A percentile compares a stretch with the other conserved stretches of the same genome.
phyloP scores from a whole-genome alignment of 2,888 invertebrate species.

The Carcina quercana region DNA sequence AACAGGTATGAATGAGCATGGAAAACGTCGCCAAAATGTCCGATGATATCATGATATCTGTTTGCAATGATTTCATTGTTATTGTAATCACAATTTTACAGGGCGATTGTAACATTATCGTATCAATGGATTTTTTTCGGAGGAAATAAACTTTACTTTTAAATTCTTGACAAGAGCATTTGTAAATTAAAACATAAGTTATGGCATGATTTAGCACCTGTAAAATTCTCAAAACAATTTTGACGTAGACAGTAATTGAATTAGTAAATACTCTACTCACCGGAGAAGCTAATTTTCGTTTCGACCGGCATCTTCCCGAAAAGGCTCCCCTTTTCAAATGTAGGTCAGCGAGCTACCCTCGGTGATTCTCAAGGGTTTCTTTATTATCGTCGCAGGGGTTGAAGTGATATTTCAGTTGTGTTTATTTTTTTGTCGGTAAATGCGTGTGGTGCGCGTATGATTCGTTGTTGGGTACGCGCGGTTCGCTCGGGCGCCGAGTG shows the following conservation, averaged over 20 bases:
- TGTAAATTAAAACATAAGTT: background rate
- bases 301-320: conserved; percentile 57
- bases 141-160: too few species aligned
- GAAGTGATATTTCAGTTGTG: conserved; percentile 14
- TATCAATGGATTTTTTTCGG: conserved; percentile 1
- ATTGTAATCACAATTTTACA: conserved; percentile 4
- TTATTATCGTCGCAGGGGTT: background rate
- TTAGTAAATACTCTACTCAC: conserved; percentile 35
- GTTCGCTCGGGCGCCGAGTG: conserved; percentile 43
- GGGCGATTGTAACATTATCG: conserved; percentile 1
- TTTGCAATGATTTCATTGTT: conserved; percentile 8
- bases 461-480: conserved; percentile 36
- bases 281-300: conserved; percentile 69
- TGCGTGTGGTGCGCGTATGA: conserved; percentile 32
- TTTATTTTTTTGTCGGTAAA: conserved; percentile 21
- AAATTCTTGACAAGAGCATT: background rate
- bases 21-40: background rate
- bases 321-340: conserved; percentile 6
- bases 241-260: background rate
- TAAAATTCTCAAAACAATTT: background rate
- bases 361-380: background rate
- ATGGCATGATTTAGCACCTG: background rate
- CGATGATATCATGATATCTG: conserved; percentile 8
- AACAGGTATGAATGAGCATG: too few species aligned
- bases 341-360: conserved; percentile 4